phyloP scores from a whole-genome alignment of 2,113 vertebrate species.

The Haemorhous mexicanus region DNA sequence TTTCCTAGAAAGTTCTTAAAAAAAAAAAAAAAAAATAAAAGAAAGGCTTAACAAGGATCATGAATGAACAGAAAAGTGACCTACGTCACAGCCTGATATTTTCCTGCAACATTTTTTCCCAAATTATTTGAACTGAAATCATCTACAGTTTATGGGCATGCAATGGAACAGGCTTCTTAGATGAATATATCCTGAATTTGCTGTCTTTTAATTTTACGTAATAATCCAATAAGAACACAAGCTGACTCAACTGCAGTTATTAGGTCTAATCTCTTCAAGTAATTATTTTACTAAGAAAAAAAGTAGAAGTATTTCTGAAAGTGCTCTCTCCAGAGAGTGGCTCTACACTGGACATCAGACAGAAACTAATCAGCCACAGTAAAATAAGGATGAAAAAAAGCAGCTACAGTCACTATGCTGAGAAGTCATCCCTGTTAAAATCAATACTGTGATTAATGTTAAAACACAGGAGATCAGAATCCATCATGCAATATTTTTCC shows the following conservation, averaged over 20 bases:
- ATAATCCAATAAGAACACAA: not conserved
- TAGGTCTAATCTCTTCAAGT: not conserved
- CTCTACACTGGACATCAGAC: not conserved
- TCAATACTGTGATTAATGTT: constrained; percentile 62
- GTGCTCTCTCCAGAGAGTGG: not conserved
- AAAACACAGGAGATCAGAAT: constrained; percentile 21
- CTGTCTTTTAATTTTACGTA: not conserved
- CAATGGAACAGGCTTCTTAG: not conserved
- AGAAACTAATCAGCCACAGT: not conserved
- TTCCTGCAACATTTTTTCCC: not conserved
- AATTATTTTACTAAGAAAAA: not conserved
- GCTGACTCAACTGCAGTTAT: not conserved
- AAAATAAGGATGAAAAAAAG: constrained; percentile 21
- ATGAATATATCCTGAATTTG: not conserved
- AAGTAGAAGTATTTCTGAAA: not conserved
- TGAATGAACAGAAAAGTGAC: not conserved
- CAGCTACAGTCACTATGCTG: not conserved
- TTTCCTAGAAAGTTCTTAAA: not conserved
- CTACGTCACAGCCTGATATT: not conserved
- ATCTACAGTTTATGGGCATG: not conserved
- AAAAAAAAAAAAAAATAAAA: not conserved
- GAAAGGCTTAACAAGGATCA: not conserved
- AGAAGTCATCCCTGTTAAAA: constrained; percentile 36
- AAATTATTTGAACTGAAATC: not conserved
- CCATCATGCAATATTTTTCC: constrained; percentile 55